A percentile compares a stretch with the other conserved stretches of the same genome.
These are phyloP conservation scores for Neocrepidodera transversa DNA, from an alignment of 2,888 invertebrate genomes.

Conservation along the genomic window DNA sequence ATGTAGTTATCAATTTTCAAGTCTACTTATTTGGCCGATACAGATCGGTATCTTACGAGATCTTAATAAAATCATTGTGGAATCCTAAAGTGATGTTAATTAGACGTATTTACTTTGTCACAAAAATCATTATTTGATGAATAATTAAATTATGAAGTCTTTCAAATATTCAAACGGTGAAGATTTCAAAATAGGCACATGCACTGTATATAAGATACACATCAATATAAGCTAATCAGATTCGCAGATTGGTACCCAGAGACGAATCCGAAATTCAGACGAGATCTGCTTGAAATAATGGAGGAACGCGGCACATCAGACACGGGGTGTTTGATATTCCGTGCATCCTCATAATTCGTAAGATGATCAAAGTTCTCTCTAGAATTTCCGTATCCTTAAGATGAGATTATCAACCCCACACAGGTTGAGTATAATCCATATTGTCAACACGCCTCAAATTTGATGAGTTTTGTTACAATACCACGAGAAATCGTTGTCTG, in stretches of 20 bases:
- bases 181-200: too few species aligned
- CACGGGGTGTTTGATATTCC: constrained; percentile 52
- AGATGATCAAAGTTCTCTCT: constrained; percentile 61
- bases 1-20: too few species aligned
- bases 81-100: too few species aligned
- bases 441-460: constrained; percentile 61
- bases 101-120: too few species aligned
- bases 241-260: constrained; percentile 25
- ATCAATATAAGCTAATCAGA: constrained; percentile 24
- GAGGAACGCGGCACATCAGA: constrained; percentile 35
- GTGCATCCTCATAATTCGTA: constrained; percentile 58
- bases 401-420: constrained; percentile 59
- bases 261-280: constrained; percentile 31
- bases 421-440: constrained; percentile 59
- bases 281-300: constrained; percentile 38
- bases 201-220: too few species aligned
- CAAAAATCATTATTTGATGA: too few species aligned
- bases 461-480: constrained; percentile 61
- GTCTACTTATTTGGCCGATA: too few species aligned
- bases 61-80: too few species aligned
- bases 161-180: too few species aligned
- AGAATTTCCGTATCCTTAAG: constrained; percentile 59
- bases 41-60: too few species aligned
- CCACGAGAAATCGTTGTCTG: constrained; percentile 52
- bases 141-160: too few species aligned